Evolutionary conservation across 2,797 vertebrate genomes (phyloP).

Genomic region (Monodelphis domestica): DNA sequence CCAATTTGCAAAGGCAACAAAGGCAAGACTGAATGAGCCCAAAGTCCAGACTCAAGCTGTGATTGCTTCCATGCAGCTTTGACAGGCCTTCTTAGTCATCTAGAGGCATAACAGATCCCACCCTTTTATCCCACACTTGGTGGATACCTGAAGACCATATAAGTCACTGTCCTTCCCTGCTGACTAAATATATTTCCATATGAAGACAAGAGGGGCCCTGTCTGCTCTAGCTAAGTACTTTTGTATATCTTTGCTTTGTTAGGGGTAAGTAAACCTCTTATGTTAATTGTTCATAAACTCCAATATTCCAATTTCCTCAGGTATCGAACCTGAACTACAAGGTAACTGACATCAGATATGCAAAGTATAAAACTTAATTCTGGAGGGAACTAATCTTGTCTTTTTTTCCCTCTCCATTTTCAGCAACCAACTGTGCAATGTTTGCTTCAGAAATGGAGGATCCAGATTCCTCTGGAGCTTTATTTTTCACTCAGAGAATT

Average conservation of each 20-base stretch:
- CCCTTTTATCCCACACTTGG: background rate
- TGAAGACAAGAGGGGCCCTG: background rate
- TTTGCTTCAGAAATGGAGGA: conserved; percentile 74
- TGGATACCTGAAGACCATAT: background rate
- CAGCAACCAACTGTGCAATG: conserved; percentile 21
- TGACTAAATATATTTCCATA: background rate
- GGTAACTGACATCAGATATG: background rate
- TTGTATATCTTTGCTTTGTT: background rate
- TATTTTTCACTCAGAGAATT: conserved; percentile 59
- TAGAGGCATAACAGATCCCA: background rate
- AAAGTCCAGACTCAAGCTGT: background rate
- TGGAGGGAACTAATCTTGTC: conserved; percentile 10
- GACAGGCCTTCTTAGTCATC: background rate
- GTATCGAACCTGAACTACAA: background rate
- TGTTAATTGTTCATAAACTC: background rate
- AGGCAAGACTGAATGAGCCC: background rate
- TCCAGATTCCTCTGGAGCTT: conserved; percentile 33
- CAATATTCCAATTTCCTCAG: background rate
- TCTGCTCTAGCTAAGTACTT: background rate
- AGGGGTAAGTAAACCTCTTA: background rate
- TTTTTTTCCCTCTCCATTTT: background rate
- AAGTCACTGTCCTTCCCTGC: background rate
- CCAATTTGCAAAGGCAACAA: background rate
- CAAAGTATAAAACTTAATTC: conserved; percentile 37
- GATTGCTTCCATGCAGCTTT: background rate